These are phyloP conservation scores for Anthophora plumipes DNA, from an alignment of 2,888 invertebrate species.

Conservation along the genomic window DNA sequence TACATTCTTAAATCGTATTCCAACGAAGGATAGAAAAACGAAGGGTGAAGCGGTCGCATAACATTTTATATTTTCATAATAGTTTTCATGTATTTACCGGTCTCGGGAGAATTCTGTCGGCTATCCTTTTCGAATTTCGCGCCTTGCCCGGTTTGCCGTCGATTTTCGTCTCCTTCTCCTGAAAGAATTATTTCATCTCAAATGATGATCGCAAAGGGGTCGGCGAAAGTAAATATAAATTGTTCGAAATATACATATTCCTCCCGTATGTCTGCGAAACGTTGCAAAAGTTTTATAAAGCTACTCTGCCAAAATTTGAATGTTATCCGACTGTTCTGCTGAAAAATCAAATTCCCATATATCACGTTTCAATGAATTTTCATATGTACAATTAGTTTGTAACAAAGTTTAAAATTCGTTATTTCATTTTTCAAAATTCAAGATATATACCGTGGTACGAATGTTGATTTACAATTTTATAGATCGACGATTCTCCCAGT, in stretches of 20 bases:
- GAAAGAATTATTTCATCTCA: constrained; percentile 8
- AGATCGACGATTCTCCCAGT: too few relatives aligned
- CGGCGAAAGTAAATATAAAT: background rate
- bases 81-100: constrained; percentile 25
- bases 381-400: background rate
- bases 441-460: background rate
- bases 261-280: constrained; percentile 37
- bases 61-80: background rate
- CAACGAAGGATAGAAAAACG: too few relatives aligned
- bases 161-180: constrained; percentile 46
- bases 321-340: constrained; percentile 18
- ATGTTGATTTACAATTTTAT: too few relatives aligned
- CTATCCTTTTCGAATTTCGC: constrained; percentile 3
- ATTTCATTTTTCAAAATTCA: background rate
- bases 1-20: too few relatives aligned
- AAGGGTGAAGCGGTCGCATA: too few relatives aligned
- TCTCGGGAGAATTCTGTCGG: constrained; percentile 47
- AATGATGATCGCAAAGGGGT: background rate
- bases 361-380: background rate
- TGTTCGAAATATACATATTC: constrained; percentile 43
- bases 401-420: background rate
- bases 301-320: constrained; percentile 18
- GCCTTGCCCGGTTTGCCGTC: constrained; percentile 9
- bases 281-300: constrained; percentile 41
- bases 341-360: constrained; percentile 20